phyloP scores from a whole-genome alignment of 2,888 invertebrate species.

The Cephalotes varians region DNA sequence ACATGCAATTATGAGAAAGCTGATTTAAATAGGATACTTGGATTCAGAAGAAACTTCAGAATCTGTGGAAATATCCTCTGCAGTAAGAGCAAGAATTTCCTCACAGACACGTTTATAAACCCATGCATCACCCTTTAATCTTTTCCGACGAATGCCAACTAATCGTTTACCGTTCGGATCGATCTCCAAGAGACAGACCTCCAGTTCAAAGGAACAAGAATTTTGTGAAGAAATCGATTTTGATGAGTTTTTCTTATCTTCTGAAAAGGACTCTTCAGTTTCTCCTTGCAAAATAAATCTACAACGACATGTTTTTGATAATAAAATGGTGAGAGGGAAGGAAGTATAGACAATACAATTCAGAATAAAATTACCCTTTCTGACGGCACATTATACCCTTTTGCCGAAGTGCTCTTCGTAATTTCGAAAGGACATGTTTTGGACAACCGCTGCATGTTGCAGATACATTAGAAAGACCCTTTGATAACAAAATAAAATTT shows the following conservation, averaged over 20 bases:
- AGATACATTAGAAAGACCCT: conserved; percentile 91
- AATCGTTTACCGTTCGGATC: conserved; percentile 82
- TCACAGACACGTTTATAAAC: conserved; percentile 93
- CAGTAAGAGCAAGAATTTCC: conserved; percentile 88
- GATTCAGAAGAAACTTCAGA: conserved; percentile 75
- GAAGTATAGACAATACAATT: not conserved
- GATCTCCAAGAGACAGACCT: conserved; percentile 88
- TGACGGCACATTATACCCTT: conserved; percentile 89
- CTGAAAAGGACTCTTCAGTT: conserved; percentile 84
- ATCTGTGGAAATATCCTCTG: conserved; percentile 79
- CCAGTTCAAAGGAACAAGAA: conserved; percentile 90
- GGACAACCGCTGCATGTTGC: conserved; percentile 90
- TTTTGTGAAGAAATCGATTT: conserved; percentile 80
- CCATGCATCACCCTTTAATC: conserved; percentile 93
- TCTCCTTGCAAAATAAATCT: conserved; percentile 90
- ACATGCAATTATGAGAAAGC: not conserved
- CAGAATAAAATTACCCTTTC: conserved; percentile 88
- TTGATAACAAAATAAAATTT: conserved; percentile 51
- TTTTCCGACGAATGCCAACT: conserved; percentile 90
- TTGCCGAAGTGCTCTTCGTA: conserved; percentile 88
- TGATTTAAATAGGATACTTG: conserved; percentile 80
- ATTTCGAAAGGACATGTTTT: conserved; percentile 88
- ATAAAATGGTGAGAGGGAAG: not conserved
- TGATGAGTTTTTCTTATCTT: conserved; percentile 68
- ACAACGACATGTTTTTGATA: conserved; percentile 69